Evolutionary conservation across 2,888 invertebrate genomes (phyloP), one percentile per base, ranked within the genome.

Genomic region (Patella depressa): DNA sequence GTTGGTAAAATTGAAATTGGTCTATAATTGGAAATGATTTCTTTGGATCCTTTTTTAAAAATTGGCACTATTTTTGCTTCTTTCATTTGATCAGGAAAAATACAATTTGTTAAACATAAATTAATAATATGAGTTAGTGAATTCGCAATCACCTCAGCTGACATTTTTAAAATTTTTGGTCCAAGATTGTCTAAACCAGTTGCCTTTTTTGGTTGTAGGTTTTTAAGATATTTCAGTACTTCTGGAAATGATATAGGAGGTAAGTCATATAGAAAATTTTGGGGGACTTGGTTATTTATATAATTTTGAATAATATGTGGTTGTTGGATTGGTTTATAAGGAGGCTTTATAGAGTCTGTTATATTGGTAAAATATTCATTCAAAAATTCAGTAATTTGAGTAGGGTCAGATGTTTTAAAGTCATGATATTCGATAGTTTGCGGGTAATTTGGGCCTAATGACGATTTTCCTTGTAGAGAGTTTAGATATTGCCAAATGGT

Each of bases 291-390:
- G 12, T 55, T 15, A 15, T 55, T 55, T 11, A 55, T 11, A 55
- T 55, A 55, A 55, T 55, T 55, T 55, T 55, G 55, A 55, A 55
- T 14, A 55, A 55, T 55, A 55, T 15, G 15, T 14, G 55, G 57
- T 57, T 57, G 3, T 57, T 57, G 57, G 57, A 57, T 14, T 2
- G 57, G 57, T 57, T 59, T 59, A 59, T 59, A 59, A 17, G 59
- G 59, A 34, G 34, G 34, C 34, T 34, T 34, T 34, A 34, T 24
- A 34, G 34, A 11, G 59, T 59, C 59, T 14, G 59, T 59, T 14
- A 59, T 59, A 59, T 59, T 14, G 15, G 59, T 59, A 59, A 14
- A 59, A 59, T 59, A 59, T 59, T 59, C 59, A 59, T 59, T 59
- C 59, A 59, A 1, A 11, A 59, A 19, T 59, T 59, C 59, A 15